Evolutionary conservation across 2,113 vertebrate genomes (phyloP).

Genomic region (Xiphorhynchus elegans): DNA sequence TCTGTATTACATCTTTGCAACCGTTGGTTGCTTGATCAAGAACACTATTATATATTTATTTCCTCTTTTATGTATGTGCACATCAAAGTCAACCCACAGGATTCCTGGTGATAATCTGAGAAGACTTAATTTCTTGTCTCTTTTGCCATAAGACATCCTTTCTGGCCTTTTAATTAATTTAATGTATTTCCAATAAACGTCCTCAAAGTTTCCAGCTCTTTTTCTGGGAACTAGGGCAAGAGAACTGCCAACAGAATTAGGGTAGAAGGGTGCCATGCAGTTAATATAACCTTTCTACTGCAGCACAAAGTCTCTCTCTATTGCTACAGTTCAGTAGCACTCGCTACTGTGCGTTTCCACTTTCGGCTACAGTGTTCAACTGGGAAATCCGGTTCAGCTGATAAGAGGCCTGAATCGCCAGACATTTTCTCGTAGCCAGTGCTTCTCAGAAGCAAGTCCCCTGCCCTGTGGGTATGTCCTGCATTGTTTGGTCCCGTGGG

Average conservation of each 20-base stretch:
- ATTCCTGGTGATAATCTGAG: not conserved
- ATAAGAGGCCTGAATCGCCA: not conserved
- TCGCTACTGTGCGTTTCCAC: not conserved
- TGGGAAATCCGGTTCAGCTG: not conserved
- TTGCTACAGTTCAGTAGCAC: not conserved
- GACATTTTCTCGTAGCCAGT: not conserved
- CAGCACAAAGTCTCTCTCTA: not conserved
- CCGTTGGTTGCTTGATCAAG: not conserved
- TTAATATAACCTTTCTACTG: not conserved
- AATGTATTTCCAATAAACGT: not conserved
- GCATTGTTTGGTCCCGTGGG: not conserved
- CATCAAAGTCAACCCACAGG: not conserved
- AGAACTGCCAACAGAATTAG: not conserved
- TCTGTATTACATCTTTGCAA: not conserved
- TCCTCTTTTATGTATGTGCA: not conserved
- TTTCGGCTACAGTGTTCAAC: not conserved
- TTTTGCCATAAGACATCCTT: not conserved
- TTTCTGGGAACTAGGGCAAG: not conserved
- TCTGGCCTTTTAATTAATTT: not conserved
- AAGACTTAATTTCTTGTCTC: not conserved
- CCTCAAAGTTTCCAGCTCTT: not conserved
- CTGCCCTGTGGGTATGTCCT: not conserved
- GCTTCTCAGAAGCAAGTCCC: not conserved
- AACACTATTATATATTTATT: not conserved
- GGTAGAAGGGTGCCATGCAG: not conserved